These are phyloP conservation scores for Hyles vespertilio DNA, from an alignment of 1,140 invertebrate genomes.

Conservation along the genomic window DNA sequence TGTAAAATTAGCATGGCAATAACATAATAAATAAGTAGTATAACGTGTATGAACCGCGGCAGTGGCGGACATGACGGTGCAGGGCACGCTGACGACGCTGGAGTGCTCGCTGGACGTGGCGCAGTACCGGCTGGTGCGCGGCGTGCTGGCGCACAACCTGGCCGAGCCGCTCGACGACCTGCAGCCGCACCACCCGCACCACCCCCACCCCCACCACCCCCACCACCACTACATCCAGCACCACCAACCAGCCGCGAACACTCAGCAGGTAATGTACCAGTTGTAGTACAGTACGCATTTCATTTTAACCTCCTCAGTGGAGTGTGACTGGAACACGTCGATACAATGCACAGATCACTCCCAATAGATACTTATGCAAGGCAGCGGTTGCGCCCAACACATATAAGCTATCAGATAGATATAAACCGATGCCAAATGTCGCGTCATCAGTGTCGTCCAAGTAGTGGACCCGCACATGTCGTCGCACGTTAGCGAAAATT, in stretches of 20 bases:
- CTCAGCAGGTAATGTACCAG: neutral
- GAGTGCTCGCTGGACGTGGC: conserved; percentile 87
- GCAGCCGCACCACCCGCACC: conserved; percentile 29
- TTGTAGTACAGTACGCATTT: neutral
- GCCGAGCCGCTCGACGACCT: conserved; percentile 80
- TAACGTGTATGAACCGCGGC: conserved; percentile 12
- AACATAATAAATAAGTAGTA: neutral
- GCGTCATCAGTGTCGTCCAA: no score
- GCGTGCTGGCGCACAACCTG: conserved; percentile 93
- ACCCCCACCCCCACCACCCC: conserved; percentile 14
- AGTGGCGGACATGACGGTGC: conserved; percentile 91
- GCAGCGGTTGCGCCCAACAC: no score
- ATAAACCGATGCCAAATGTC: no score
- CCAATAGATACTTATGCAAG: no score
- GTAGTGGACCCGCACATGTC: no score
- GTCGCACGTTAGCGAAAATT: no score
- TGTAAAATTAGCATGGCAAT: no score
- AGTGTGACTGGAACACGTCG: neutral
- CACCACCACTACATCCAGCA: neutral
- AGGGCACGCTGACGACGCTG: conserved; percentile 90
- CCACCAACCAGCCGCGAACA: neutral
- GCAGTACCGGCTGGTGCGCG: conserved; percentile 93
- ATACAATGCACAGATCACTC: no score
- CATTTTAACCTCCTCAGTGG: neutral
- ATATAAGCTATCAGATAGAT: no score